Percentiles rank a stretch among this genome's conserved stretches.
Conservation (phyloP, 1,140 invertebrate species). For the Octopus bimaculoides region DNA sequence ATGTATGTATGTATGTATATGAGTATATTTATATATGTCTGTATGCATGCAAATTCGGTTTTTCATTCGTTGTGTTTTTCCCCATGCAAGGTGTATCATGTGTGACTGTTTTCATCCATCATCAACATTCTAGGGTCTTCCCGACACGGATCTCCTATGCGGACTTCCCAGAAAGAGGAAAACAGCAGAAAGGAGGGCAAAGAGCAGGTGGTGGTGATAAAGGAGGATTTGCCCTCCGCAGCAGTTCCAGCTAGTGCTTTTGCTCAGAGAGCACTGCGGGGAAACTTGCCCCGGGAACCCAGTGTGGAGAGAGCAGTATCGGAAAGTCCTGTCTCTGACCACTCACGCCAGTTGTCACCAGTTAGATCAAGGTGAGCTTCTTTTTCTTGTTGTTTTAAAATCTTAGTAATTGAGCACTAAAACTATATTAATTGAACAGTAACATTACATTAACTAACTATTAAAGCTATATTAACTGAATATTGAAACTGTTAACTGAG, state of each 20-base stretch:
- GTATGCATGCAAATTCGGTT: no score
- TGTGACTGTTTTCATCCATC: no score
- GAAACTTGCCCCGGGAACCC: constrained; percentile 9
- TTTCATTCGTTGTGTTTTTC: no score
- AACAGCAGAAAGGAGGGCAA: constrained; percentile 14
- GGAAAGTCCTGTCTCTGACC: constrained; percentile 5
- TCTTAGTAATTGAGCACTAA: no score
- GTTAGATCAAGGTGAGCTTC: constrained; percentile 19
- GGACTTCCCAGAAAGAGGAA: constrained; percentile 16
- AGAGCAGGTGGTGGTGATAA: constrained; percentile 14
- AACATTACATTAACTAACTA: no score
- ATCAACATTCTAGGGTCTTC: constrained; percentile 26
- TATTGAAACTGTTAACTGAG: no score
- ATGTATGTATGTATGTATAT: no score
- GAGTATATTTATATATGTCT: no score
- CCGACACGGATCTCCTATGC: constrained; percentile 37
- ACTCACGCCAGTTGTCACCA: constrained; percentile 22
- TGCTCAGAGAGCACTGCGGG: constrained; percentile 11
- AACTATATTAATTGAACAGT: no score
- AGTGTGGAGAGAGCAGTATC: neutral
- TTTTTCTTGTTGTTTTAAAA: no score
- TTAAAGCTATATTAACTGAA: no score
- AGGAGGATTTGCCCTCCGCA: constrained; percentile 26
- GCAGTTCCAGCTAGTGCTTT: constrained; percentile 9
- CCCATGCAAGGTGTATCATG: no score